Base-by-base conservation (phyloP, 2,797 vertebrate species). In the Yasuhikotakia modesta region DNA sequence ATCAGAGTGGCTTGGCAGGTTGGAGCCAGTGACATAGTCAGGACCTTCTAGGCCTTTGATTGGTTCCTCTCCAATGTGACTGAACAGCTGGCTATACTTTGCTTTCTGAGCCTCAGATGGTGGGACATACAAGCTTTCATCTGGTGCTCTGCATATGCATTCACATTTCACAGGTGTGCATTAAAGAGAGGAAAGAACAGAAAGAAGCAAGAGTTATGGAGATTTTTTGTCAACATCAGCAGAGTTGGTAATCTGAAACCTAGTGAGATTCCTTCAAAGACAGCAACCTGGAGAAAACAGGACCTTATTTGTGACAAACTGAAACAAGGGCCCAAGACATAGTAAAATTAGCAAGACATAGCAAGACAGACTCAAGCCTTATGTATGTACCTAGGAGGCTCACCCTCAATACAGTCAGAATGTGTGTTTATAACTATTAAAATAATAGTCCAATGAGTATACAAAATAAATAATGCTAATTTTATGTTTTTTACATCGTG, bases 1-100 rank as follows among this genome's bases (percentile, higher is more conserved):
- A 3, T 97, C 96, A 0, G 96, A 98, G 86, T 98, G 97, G 82
- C 96, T 98, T 2, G 97, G 97, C 67, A 99, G 93, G 64, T 95
- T 98, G 21, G 97, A 98, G 17, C 97, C 97, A 0, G 95, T 95
- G 84, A 98, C 96, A 3, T 94, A 96, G 86, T 98, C 96, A 0
- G 93, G 92, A 21, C 97, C 97, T 69, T 87, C 84, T 80, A 94
- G 88, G 63, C 91, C 93, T 78, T 79, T 86, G 53, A 91, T 91
- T 21, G 90, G 92, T 77, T 93, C 91, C 10, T 93, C 90, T 66
- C 92, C 92, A 66, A 97, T 91, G 73, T 94, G 93, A 16, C 87
- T 92, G 16, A 92, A 0, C 0, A 99, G 89, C 46, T 85, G 72
- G 67, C 84, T 86, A 80, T 95, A 96, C 74, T 94, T 85, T 0